A percentile compares a stretch with the other conserved stretches of the same genome.
Conservation (phyloP, 2,113 vertebrate species). For the Hucho hucho region DNA sequence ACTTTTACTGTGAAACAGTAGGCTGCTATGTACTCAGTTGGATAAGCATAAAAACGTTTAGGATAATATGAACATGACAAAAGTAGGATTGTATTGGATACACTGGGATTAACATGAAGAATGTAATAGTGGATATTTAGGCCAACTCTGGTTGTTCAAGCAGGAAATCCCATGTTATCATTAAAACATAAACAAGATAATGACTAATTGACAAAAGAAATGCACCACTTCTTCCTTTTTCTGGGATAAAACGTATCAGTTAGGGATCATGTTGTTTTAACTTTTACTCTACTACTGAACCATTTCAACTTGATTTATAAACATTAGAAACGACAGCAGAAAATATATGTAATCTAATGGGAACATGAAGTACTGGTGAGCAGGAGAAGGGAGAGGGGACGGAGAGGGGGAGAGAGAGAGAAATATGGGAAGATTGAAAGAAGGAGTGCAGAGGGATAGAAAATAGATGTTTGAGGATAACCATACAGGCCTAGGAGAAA, state of each 20-base stretch:
- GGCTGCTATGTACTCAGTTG: background rate
- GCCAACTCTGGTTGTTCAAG: background rate
- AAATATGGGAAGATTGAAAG: slow-evolving; percentile 5
- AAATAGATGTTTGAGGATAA: background rate
- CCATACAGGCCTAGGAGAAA: background rate
- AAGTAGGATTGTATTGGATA: background rate
- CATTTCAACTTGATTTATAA: background rate
- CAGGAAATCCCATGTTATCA: background rate
- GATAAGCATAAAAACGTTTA: background rate
- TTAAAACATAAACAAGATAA: slow-evolving; percentile 8
- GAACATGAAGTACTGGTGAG: background rate
- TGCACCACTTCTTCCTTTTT: background rate
- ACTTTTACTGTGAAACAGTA: background rate
- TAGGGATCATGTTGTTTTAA: background rate
- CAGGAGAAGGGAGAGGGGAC: background rate
- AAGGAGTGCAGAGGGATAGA: background rate
- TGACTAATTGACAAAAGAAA: background rate
- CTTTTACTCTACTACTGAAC: background rate
- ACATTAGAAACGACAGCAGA: background rate
- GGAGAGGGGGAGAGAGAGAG: slow-evolving; percentile 5
- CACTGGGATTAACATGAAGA: background rate
- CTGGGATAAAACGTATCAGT: background rate
- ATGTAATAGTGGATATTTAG: slow-evolving; percentile 2
- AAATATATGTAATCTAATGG: background rate
- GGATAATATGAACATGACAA: background rate